Conservation (phyloP, 2,888 invertebrate genomes). For the Synergus itoensis region DNA sequence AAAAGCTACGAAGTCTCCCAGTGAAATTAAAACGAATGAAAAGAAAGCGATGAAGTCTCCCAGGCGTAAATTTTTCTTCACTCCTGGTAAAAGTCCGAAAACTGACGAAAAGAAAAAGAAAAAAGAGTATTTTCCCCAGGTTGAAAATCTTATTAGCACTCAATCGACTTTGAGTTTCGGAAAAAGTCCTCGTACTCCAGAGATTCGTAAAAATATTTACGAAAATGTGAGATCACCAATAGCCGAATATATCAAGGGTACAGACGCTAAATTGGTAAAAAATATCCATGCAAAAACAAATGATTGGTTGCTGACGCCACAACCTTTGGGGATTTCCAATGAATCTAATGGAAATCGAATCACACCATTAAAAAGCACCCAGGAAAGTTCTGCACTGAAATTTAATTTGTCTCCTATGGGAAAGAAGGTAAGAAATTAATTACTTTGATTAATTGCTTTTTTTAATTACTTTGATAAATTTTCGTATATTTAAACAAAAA, state of each 20-base stretch:
- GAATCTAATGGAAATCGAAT: constrained; percentile 18
- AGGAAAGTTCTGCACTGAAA: constrained; percentile 49
- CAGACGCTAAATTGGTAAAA: constrained; percentile 65
- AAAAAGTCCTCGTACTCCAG: constrained; percentile 51
- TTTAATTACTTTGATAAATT: background rate
- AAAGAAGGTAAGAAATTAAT: constrained; percentile 46
- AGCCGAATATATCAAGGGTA: constrained; percentile 68
- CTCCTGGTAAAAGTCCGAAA: constrained; percentile 63
- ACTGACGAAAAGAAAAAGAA: constrained; percentile 34
- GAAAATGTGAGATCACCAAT: constrained; percentile 69
- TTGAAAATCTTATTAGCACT: background rate
- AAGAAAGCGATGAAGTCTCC: constrained; percentile 13
- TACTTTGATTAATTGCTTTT: background rate
- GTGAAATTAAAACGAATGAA: background rate
- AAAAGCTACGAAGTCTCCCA: background rate
- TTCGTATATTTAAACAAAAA: background rate
- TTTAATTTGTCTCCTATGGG: constrained; percentile 58
- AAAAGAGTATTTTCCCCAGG: constrained; percentile 58
- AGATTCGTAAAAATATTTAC: constrained; percentile 58
- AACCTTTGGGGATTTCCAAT: constrained; percentile 42
- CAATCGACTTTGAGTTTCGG: background rate
- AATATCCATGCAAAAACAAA: constrained; percentile 62
- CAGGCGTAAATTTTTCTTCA: constrained; percentile 58
- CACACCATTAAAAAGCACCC: constrained; percentile 7
- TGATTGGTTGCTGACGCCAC: constrained; percentile 62